phyloP scores from a whole-genome alignment of 2,888 invertebrate genomes.

The Trisateles emortualis region DNA sequence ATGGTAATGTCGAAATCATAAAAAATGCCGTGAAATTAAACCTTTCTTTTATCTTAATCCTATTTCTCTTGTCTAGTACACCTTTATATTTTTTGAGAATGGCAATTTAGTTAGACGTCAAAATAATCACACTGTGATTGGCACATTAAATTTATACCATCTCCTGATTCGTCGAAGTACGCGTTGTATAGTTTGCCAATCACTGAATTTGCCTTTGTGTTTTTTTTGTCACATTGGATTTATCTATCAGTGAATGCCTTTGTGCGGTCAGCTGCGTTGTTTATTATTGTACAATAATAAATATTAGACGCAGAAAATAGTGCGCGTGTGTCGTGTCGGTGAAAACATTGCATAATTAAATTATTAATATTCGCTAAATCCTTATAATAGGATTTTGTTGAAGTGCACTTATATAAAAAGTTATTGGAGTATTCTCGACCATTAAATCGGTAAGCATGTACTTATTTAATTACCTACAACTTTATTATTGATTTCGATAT shows the following conservation, averaged over 20 bases:
- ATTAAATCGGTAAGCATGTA: constrained; percentile 36
- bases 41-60: too few species aligned
- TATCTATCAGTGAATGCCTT: constrained; percentile 23
- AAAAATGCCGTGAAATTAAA: too few species aligned
- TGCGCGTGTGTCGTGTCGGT: constrained; percentile 42
- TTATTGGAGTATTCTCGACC: constrained; percentile 26
- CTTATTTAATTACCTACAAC: too few species aligned
- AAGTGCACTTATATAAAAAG: constrained; percentile 35
- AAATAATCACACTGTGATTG: constrained; percentile 25
- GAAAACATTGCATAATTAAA: constrained; percentile 11
- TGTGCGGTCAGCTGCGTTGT: constrained; percentile 40
- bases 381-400: constrained; percentile 40
- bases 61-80: not conserved
- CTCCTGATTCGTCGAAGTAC: constrained; percentile 40
- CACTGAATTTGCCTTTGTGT: constrained; percentile 20
- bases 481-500: too few species aligned
- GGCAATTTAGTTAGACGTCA: constrained; percentile 19
- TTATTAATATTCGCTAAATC: constrained; percentile 41
- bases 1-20: too few species aligned
- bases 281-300: constrained; percentile 50
- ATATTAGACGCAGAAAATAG: constrained; percentile 28
- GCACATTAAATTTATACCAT: constrained; percentile 12
- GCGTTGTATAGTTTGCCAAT: constrained; percentile 38
- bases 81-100: constrained; percentile 8
- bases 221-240: constrained; percentile 25